Conservation (phyloP, 1,140 invertebrate genomes). For the Globodera ellingtonae region DNA sequence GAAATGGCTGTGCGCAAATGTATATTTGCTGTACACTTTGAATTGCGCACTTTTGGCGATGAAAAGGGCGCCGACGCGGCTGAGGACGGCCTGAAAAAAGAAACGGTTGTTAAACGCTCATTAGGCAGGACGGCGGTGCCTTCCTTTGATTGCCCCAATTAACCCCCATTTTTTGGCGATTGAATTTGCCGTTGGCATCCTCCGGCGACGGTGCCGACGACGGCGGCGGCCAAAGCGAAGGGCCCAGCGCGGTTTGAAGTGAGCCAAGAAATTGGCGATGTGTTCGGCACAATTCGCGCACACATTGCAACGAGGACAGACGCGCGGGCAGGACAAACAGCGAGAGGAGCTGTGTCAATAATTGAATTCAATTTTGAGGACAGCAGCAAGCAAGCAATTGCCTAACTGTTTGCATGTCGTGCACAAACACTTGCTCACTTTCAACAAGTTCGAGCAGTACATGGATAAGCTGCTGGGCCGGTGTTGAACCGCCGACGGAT, state of each 20-base stretch:
- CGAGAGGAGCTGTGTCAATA: neutral
- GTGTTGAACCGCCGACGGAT: neutral
- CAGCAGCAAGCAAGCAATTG: neutral
- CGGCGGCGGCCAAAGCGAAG: neutral
- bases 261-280: conserved; percentile 7
- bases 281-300: neutral
- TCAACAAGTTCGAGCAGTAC: conserved; percentile 5
- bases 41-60: neutral
- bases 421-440: neutral
- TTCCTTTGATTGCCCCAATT: neutral
- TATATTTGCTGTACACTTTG: conserved; percentile 18
- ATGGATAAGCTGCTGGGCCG: neutral
- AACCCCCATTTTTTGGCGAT: conserved; percentile 1
- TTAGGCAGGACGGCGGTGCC: neutral
- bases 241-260: neutral
- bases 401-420: neutral
- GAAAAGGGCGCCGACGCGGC: conserved; percentile 7
- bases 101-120: neutral
- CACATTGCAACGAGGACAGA: neutral
- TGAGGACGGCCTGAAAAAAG: neutral
- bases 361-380: neutral
- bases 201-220: neutral
- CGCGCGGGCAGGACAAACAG: neutral
- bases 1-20: conserved; percentile 5
- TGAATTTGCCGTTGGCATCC: neutral